phyloP scores from a whole-genome alignment of 2,888 invertebrate genomes.

The Smittia aterrima region DNA sequence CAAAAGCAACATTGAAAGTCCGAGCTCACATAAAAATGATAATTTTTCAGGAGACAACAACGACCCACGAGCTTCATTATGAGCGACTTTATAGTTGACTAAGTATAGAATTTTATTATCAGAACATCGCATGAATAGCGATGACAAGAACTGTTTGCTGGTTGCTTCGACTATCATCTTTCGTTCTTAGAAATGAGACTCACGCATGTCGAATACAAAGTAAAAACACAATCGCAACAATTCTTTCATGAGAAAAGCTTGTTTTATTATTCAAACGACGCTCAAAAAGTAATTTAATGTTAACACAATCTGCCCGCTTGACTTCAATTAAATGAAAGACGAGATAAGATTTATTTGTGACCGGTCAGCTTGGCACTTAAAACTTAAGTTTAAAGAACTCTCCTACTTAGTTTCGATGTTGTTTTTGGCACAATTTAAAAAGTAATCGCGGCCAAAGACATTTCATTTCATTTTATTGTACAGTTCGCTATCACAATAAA shows the following conservation, averaged over 20 bases:
- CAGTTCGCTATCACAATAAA: neutral
- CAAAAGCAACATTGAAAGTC: neutral
- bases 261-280: constrained; percentile 7
- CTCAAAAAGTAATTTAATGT: neutral
- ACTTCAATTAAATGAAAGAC: neutral
- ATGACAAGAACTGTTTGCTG: neutral
- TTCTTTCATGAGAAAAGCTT: neutral
- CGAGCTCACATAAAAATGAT: neutral
- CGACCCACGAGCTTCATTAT: neutral
- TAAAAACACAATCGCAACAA: neutral
- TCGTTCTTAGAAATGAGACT: neutral
- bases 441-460: neutral
- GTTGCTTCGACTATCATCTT: neutral
- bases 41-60: neutral
- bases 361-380: neutral
- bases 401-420: neutral
- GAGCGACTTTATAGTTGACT: neutral
- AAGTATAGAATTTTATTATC: constrained; percentile 17
- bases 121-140: neutral
- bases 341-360: neutral
- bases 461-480: constrained; percentile 3
- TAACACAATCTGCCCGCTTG: neutral
- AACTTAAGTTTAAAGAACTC: neutral
- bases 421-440: neutral
- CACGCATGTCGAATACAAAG: neutral